Base-by-base conservation (phyloP, 2,888 invertebrate genomes). In the Phlogophora meticulosa region DNA sequence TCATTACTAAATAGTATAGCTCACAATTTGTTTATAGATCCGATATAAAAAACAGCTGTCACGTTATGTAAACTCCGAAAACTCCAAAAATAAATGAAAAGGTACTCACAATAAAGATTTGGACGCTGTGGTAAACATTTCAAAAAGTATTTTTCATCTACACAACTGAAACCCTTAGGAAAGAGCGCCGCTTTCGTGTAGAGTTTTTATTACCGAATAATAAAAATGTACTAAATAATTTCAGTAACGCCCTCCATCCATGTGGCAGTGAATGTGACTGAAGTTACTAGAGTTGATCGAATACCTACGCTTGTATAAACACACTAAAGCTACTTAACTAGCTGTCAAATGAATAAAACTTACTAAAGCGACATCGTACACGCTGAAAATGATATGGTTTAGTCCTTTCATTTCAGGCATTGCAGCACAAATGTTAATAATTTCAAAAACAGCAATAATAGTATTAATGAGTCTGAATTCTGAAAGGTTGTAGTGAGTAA, bases 21-120 rank as follows among this genome's bases (percentile, higher is more conserved):
- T 70, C 57, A 72, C 62, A 84, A 85, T 87, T 88, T 90, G 85
- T 88, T 85, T 86, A 85, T 82, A 90, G 86, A 90, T 90, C 79
- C 74, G 78, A 82, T 87, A 86, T 86, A 89, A 92, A 82, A 93
- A 90, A 91, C 92, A 94, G 92, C 93, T 94, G 94, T 93, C 94
- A 92, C 86, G 94, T 95, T 95, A 95, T 93, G 92, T 95, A 95
- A 94, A 95, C 92, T 91, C 91, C 89, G 92, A 94, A 95, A 94
- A 95, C 92, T 91, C 91, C 90, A 80, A 93, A 94, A 94, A 92
- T 93, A 93, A 92, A 91, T 86, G 78, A 88, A 89, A 85, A 76
- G 81, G 81, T 93, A 95, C 95, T 95, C 84, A 96, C 95, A 94
- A 84, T 85, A 95, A 82, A 57, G 95, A 93, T 85, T 94, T 92